Percentiles rank a stretch among this genome's conserved stretches.
phyloP scores from a whole-genome alignment of 2,113 vertebrate species.

The Pelecanoides urinatrix region DNA sequence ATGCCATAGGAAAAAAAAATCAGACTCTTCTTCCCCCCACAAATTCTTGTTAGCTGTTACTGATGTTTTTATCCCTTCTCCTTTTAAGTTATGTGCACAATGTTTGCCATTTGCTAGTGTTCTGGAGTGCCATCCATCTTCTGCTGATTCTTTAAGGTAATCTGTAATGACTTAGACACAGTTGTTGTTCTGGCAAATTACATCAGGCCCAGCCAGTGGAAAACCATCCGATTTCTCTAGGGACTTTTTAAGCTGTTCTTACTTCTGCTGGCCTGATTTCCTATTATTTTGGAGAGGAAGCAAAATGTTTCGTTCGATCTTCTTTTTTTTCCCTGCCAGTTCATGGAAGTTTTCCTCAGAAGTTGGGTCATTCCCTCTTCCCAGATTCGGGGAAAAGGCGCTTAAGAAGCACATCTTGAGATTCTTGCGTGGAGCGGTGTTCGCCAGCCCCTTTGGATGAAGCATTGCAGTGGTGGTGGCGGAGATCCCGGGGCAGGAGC shows the following conservation, averaged over 20 bases:
- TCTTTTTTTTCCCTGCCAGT: not conserved
- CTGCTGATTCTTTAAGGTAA: not conserved
- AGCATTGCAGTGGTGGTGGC: not conserved
- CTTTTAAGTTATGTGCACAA: not conserved
- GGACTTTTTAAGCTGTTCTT: not conserved
- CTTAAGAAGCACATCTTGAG: not conserved
- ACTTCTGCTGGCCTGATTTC: not conserved
- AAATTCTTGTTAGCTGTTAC: not conserved
- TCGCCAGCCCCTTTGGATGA: not conserved
- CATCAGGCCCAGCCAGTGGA: not conserved
- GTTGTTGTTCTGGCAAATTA: not conserved
- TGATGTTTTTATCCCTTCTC: not conserved
- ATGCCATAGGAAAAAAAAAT: not conserved
- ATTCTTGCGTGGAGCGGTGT: not conserved
- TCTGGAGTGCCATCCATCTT: not conserved
- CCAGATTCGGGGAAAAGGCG: not conserved
- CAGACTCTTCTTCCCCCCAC: rapidly evolving
- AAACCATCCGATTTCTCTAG: not conserved
- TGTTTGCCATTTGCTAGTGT: not conserved
- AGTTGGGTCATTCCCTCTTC: not conserved
- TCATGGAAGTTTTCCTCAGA: not conserved
- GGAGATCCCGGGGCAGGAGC: not conserved
- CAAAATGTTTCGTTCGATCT: not conserved
- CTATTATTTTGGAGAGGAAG: not conserved
- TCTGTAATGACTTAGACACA: not conserved